A percentile compares a stretch with the other conserved stretches of the same genome.
These are phyloP conservation scores for Brenthis hecate DNA, from an alignment of 2,888 invertebrate species.

Conservation along the genomic window DNA sequence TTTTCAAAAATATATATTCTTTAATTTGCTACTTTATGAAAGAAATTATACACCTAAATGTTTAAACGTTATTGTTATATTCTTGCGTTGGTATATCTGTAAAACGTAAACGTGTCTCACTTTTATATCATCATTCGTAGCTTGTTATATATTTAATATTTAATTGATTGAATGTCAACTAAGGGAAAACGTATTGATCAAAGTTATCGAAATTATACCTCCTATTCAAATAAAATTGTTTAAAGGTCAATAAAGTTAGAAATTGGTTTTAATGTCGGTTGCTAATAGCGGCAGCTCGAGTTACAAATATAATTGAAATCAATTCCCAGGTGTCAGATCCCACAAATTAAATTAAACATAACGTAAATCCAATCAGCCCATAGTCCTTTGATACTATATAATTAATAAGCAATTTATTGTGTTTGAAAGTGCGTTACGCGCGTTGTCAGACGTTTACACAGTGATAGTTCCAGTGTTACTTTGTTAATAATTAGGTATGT, in stretches of 20 bases:
- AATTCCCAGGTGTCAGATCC: constrained; percentile 11
- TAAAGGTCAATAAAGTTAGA: constrained; percentile 17
- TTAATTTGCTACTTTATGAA: too few species aligned
- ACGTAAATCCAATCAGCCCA: neutral
- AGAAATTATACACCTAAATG: too few species aligned
- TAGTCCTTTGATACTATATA: constrained; percentile 12
- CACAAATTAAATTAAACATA: constrained; percentile 16
- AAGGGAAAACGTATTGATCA: neutral
- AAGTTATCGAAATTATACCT: constrained; percentile 1
- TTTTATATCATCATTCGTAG: too few species aligned
- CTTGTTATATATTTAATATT: too few species aligned
- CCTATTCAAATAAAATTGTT: constrained; percentile 9
- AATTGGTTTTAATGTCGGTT: constrained; percentile 11
- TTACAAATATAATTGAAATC: constrained; percentile 18
- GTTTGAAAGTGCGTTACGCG: constrained; percentile 5
- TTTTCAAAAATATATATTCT: neutral
- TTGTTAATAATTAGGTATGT: neutral
- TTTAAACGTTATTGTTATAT: too few species aligned
- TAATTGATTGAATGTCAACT: neutral
- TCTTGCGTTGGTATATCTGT: too few species aligned
- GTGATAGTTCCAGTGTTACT: neutral
- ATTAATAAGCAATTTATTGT: constrained; percentile 1
- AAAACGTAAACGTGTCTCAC: too few species aligned
- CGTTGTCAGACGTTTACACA: neutral
- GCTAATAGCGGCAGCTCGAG: constrained; percentile 11